Base-by-base conservation (phyloP, 2,113 vertebrate species). In the Todiramphus saurophagus region DNA sequence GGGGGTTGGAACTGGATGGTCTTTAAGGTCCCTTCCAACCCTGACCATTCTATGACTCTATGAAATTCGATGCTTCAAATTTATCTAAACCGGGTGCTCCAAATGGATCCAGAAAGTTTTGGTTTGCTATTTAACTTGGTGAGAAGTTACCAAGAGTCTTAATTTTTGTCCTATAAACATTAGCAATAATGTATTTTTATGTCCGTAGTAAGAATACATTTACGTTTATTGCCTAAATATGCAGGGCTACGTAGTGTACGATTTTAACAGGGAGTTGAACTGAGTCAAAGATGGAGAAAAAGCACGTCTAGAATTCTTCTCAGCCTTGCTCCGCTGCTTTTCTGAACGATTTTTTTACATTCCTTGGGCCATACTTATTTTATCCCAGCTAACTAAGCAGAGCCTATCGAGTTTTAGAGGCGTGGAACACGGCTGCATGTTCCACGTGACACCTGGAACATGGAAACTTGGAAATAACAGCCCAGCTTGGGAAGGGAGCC, bases 231-330 rank as follows among this genome's bases (percentile, higher is more conserved):
- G 27, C 44, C 41, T 50, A 55, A 73, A 73, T 66, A 70, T 28
- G 25, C 18, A 27, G 0, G 2, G 33, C 35, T 68, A 2, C 33
- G 18, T 76, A 44, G 53, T 7, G 1, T 7, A 17, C 60, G 3
- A 51, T 48, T 90, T 83, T 55, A 84, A 62, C n/a, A 53, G 15
- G 7, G 13, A 4, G 1, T 19, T 60, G 19, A 64, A 37, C 9
- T 73, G 28, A 73, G 41, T 44, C 11, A 83, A 64, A 66, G 50
- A 17, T 2, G 37, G 28, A 69, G 33, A 44, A 63, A 59, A 78
- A 68, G 17, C 37, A 31, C 1, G 0, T 30, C 9, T 37, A 60
- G 69, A 60, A 74, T 55, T 83, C 50, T 82, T 35, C 13, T 70
- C 21, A 16, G 16, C 63, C 31, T 60, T n/a, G 41, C 15, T 17